Evolutionary conservation across 1,140 invertebrate species (phyloP).

Genomic region (Neodiprion fabricii): DNA sequence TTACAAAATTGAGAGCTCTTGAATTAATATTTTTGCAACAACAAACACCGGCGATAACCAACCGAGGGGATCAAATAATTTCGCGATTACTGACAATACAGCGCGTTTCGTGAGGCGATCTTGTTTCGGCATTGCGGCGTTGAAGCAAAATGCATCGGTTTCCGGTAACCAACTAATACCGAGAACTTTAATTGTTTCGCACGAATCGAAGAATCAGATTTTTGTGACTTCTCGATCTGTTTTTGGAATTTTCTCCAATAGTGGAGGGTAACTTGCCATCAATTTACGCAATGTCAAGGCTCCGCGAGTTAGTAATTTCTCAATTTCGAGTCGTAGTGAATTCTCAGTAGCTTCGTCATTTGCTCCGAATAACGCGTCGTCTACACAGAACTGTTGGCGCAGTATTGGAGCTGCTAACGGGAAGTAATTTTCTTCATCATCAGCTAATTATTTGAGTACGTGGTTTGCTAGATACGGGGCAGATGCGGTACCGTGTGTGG

Average conservation of each 20-base stretch:
- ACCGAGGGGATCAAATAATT: constrained; percentile 19
- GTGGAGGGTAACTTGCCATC: not conserved
- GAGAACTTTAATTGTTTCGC: not conserved
- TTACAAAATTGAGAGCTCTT: constrained; percentile 9
- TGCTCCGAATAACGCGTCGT: constrained; percentile 33
- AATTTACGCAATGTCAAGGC: constrained; percentile 35
- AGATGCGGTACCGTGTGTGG: constrained; percentile 24
- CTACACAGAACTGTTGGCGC: constrained; percentile 32
- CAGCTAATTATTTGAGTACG: not conserved
- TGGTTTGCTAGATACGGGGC: constrained; percentile 17
- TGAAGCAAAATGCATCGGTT: not conserved
- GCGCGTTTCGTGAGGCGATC: constrained; percentile 10
- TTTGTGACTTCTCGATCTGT: not conserved
- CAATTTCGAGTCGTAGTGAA: constrained; percentile 14
- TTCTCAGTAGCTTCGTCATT: constrained; percentile 11
- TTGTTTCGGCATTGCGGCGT: not conserved
- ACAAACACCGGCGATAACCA: constrained; percentile 11
- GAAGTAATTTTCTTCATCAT: not conserved
- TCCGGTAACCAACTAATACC: not conserved
- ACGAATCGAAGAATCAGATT: not conserved
- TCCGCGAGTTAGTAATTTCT: constrained; percentile 19
- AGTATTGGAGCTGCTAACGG: constrained; percentile 11
- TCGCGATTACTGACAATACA: constrained; percentile 17
- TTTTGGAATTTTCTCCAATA: not conserved
- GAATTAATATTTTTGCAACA: constrained; percentile 16